These are phyloP conservation scores for Apteryx owenii DNA, from an alignment of 2,113 vertebrate species.

Conservation along the genomic window DNA sequence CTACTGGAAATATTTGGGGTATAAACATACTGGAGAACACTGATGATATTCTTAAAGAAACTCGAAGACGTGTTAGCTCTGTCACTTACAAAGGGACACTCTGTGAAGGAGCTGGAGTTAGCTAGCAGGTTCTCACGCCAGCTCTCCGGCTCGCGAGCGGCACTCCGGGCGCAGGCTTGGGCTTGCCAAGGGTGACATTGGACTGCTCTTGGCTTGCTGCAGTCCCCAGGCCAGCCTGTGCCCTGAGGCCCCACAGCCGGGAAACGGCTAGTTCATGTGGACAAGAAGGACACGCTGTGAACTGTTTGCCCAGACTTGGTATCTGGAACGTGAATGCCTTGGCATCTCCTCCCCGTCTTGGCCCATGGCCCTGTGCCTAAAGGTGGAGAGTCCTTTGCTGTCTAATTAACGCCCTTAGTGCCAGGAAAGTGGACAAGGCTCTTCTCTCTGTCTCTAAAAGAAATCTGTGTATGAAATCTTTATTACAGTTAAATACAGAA, in stretches of 20 bases:
- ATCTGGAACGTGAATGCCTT: background rate
- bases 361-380: background rate
- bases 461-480: background rate
- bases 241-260: no score
- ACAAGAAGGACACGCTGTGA: background rate
- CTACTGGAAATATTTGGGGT: background rate
- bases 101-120: background rate
- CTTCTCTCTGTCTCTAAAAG: background rate
- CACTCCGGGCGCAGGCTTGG: rapidly evolving
- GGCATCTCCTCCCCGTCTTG: rapidly evolving
- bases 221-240: no score
- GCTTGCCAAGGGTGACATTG: rapidly evolving
- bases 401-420: background rate
- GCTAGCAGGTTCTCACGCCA: rapidly evolving
- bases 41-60: background rate
- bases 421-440: background rate
- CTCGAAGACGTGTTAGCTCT: background rate
- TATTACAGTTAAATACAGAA: background rate
- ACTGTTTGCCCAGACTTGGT: background rate
- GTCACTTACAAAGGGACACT: background rate
- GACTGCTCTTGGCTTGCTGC: rapidly evolving
- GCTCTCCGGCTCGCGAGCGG: rapidly evolving
- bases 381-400: background rate
- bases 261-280: background rate
- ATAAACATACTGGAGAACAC: background rate